Base-by-base conservation (phyloP, 2,113 vertebrate species). In the Ptilorrhoa leucosticta region DNA sequence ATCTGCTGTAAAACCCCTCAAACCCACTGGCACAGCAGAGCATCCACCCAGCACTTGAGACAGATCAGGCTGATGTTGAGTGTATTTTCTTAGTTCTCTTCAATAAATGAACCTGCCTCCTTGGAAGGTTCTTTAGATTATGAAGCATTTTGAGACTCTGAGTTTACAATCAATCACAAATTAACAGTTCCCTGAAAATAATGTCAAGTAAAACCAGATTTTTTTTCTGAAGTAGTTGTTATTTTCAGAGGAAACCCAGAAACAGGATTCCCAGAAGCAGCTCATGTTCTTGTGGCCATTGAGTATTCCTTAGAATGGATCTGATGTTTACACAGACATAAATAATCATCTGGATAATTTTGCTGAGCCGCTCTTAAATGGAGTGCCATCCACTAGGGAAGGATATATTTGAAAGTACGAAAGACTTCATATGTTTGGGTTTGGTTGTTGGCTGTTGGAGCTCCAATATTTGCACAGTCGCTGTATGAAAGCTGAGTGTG, bases 221-320 rank as follows among this genome's bases (percentile, higher is more conserved):
- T 35, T 12, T 93, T 77, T 83, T 6, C n/a, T 72, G 10, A 83
- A 24, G 15, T 77, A 53, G 72, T 81, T 97, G 83, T 56, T 35
- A 16, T 28, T 14, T 80, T 85, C 85, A 61, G 71, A 87, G 90
- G 70, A 94, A n/a, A n/a, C n/a, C n/a, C n/a, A n/a, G n/a, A n/a
- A 54, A 83, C 86, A 91, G 83, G 76, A 76, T 81, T 97, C 84
- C 94, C 23, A 57, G 37, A 89, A 75, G 90, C 65, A 60, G 37
- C 31, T 60, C 28, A 3, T 45, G 33, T 37, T 57, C 33, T 53
- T 0, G 2, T 53, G 45, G 83, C 15, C 70, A 89, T 90, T 5
- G 24, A 90, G 33, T 60, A 18, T 16, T 72, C 70, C 48, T 51
- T 77, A 40, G 54, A 65, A 27, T 1, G 14, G 30, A 88, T 93